phyloP scores from a whole-genome alignment of 2,888 invertebrate genomes.

The Habroteleia sp. region DNA sequence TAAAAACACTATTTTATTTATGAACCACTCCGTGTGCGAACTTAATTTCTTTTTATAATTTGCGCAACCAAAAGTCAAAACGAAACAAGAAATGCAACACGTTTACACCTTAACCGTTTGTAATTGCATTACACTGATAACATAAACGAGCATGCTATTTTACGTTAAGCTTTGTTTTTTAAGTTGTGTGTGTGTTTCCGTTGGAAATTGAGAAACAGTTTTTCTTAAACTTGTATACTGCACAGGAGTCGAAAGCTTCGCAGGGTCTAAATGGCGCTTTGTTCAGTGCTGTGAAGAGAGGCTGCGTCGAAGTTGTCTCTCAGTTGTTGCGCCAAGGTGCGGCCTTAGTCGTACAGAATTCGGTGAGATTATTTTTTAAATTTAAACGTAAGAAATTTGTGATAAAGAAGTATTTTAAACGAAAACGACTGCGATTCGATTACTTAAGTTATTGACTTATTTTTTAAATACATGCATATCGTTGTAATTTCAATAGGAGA shows the following conservation, averaged over 20 bases:
- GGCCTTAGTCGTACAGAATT: conserved; percentile 76
- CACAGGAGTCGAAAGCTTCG: conserved; percentile 78
- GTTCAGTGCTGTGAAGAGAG: conserved; percentile 79
- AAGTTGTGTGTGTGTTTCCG: conserved; percentile 33
- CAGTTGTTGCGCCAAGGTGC: conserved; percentile 79
- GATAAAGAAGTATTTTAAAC: conserved; percentile 20
- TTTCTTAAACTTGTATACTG: conserved; percentile 64
- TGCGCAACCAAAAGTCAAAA: conserved; percentile 15
- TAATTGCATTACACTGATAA: background rate
- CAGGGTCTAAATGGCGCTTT: conserved; percentile 79
- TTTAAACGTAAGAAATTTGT: conserved; percentile 13
- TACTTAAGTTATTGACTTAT: no score
- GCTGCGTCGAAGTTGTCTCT: conserved; percentile 78
- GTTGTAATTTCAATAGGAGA: no score
- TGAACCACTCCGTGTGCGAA: conserved; percentile 17
- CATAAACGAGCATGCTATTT: conserved; percentile 48
- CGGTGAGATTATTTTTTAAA: conserved; percentile 69
- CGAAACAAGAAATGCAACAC: background rate
- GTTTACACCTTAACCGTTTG: no score
- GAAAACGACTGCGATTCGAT: no score
- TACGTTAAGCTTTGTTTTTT: conserved; percentile 49
- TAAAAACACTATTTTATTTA: conserved; percentile 26
- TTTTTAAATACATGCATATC: no score
- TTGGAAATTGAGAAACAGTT: conserved; percentile 41
- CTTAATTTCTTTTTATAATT: conserved; percentile 10